A percentile compares a stretch with the other conserved stretches of the same genome.
Evolutionary conservation across 2,797 vertebrate genomes (phyloP).

Genomic region (Vespertilio murinus): DNA sequence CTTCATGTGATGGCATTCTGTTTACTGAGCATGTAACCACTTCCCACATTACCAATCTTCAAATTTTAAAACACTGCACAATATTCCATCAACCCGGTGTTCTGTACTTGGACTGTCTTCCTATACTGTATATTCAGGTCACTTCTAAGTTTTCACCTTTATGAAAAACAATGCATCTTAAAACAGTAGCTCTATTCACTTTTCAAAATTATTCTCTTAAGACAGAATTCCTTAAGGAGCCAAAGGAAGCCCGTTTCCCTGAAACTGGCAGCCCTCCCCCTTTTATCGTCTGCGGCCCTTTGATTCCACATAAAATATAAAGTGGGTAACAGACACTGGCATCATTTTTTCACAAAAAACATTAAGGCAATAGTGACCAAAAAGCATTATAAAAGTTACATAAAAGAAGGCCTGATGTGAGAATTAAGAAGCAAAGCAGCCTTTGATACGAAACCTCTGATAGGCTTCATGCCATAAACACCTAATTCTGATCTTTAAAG

Average conservation of each 20-base stretch:
- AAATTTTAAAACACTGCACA: neutral
- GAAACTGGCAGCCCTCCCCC: neutral
- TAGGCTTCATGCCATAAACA: constrained; percentile 7
- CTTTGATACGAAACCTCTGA: neutral
- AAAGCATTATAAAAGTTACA: neutral
- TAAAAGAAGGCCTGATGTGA: neutral
- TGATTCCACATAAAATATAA: neutral
- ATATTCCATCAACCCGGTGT: neutral
- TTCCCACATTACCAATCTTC: neutral
- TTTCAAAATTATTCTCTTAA: constrained; percentile 25
- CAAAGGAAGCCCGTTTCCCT: neutral
- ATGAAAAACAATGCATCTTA: neutral
- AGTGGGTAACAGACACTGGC: neutral
- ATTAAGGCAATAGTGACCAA: constrained; percentile 16
- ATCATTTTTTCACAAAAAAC: neutral
- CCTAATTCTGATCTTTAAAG: constrained; percentile 46
- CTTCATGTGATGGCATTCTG: neutral
- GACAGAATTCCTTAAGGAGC: neutral
- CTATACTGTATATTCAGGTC: neutral
- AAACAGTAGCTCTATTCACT: neutral
- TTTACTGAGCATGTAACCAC: neutral
- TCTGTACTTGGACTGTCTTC: neutral
- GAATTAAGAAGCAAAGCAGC: constrained; percentile 34
- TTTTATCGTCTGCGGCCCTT: neutral
- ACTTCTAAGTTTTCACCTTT: neutral